Base-by-base conservation (phyloP, 2,113 vertebrate species). In the Daphoenositta chrysoptera region DNA sequence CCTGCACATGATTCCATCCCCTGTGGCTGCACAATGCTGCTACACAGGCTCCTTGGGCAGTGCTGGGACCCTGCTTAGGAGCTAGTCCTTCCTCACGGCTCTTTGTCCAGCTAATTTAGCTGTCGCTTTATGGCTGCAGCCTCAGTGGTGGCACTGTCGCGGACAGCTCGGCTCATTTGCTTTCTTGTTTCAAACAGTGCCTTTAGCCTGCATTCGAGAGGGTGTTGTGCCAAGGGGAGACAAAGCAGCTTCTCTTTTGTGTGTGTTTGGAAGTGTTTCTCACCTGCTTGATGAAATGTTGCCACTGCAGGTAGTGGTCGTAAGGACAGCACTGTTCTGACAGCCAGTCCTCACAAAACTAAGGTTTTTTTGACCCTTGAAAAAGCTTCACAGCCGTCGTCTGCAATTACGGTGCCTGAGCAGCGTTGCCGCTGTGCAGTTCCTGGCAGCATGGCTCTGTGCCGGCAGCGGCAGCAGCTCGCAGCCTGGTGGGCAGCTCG, bases 241-340 rank as follows among this genome's bases (percentile, higher is more conserved):
- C 84, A 96, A 83, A 92, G 75, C 47, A 40, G 72, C 56, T 65
- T 83, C 81, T 92, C 83, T 97, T 73, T 44, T 9, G 30, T 28
- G 5, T 61, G 65, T 37, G 31, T 68, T 81, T 12, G 33, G 54
- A 84, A 87, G 92, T 21, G 53, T 76, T 95, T 83, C 56, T 96
- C 88, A 94, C 78, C 81, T 94, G 83, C 79, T 93, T 93, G 76
- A 35, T 44, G 73, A 80, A 83, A 88, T 76, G 66, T 86, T 87
- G 76, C 14, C n/a, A 15, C 84, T 27, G 76, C 86, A 96, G 85
- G 94, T 95, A 87, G 4, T 76, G 68, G 11, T 79, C 73, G 30
- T 89, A 83, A 92, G 86, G 53, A 68, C 37, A 56, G 71, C 31
- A 15, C 78, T 93, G 63, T 92, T 83, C 57, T 63, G 28, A 39